phyloP scores from a whole-genome alignment of 1,140 invertebrate genomes.

The Stegodyphus mimosarum region DNA sequence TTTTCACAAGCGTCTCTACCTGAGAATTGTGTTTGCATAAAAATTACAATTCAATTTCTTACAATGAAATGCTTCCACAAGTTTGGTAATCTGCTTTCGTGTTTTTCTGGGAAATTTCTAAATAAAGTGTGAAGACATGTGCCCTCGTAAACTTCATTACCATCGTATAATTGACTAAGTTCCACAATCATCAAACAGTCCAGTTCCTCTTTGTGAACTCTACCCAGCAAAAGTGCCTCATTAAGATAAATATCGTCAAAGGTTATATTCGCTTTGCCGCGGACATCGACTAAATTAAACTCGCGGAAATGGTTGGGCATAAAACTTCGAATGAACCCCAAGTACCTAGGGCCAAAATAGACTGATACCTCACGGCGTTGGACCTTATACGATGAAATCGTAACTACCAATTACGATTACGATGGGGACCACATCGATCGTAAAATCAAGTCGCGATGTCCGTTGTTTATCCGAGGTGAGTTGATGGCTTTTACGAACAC shows the following conservation, averaged over 20 bases:
- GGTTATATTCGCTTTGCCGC: background rate
- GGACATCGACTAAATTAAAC: conserved; percentile 41
- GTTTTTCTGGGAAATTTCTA: too few species aligned
- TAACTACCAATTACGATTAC: conserved; percentile 56
- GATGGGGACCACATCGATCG: conserved; percentile 32
- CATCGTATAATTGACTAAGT: too few species aligned
- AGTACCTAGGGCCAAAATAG: conserved; percentile 8
- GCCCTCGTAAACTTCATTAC: too few species aligned
- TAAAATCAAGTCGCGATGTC: conserved; percentile 16
- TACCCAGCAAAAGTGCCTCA: background rate
- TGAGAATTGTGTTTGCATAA: too few species aligned
- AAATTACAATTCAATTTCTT: too few species aligned
- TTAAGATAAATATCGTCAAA: conserved; percentile 29
- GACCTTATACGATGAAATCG: conserved; percentile 32
- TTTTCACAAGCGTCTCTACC: too few species aligned
- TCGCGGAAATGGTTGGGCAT: conserved; percentile 17
- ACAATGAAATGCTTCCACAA: too few species aligned
- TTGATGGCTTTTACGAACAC: background rate
- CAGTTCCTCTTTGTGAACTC: too few species aligned
- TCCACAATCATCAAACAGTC: too few species aligned
- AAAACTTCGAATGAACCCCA: background rate
- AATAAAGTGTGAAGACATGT: too few species aligned
- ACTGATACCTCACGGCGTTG: background rate
- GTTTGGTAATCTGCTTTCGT: too few species aligned
- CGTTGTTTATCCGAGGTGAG: background rate